phyloP scores from a whole-genome alignment of 2,113 vertebrate species.

The Albula goreensis region DNA sequence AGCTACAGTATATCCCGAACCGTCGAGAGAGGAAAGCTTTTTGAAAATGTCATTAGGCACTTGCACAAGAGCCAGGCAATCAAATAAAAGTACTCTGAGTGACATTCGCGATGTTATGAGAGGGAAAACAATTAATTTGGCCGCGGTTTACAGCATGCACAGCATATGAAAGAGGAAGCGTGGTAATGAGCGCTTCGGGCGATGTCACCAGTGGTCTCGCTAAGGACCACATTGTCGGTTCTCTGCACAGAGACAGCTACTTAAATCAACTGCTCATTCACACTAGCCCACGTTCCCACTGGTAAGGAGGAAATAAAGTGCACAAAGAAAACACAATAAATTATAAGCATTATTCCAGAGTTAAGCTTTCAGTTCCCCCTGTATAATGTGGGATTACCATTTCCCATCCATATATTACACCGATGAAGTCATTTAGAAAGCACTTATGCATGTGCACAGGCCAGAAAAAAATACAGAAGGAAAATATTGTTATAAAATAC shows the following conservation, averaged over 20 bases:
- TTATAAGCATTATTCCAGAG: constrained; percentile 47
- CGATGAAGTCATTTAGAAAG: constrained; percentile 44
- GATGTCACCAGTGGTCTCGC: constrained; percentile 29
- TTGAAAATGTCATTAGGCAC: constrained; percentile 40
- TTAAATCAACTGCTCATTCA: constrained; percentile 34
- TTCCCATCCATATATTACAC: constrained; percentile 56
- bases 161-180: background rate
- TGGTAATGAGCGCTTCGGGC: constrained; percentile 23
- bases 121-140: constrained; percentile 26
- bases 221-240: constrained; percentile 15
- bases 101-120: constrained; percentile 25
- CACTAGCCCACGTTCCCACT: constrained; percentile 38
- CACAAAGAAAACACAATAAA: constrained; percentile 63
- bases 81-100: constrained; percentile 37
- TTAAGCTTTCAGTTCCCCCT: constrained; percentile 46
- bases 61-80: constrained; percentile 34
- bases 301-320: constrained; percentile 46
- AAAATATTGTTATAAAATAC: background rate
- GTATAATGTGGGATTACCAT: constrained; percentile 60
- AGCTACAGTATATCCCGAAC: constrained; percentile 39
- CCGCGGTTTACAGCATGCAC: constrained; percentile 25
- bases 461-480: constrained; percentile 37
- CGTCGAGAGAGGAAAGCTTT: constrained; percentile 30
- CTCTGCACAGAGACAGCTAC: background rate
- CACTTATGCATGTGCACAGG: constrained; percentile 45